These are phyloP conservation scores for Sarcophaga variegata DNA, from an alignment of 2,888 invertebrate genomes.

Conservation along the genomic window DNA sequence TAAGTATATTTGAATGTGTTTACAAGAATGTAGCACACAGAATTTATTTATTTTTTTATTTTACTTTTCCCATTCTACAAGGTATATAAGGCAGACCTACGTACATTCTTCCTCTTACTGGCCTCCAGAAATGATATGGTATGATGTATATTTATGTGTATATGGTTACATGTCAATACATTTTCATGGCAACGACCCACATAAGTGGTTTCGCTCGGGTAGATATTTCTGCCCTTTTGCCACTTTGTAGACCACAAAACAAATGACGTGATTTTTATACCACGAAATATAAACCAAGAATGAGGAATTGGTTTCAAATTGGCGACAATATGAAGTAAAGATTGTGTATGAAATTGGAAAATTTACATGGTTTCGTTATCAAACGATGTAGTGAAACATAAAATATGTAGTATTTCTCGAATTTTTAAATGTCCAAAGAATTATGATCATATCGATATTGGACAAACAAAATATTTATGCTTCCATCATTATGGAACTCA, in stretches of 20 bases:
- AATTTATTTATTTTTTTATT: too few relatives aligned
- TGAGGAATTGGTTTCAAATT: conserved; percentile 73
- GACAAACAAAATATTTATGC: too few relatives aligned
- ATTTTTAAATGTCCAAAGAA: neutral
- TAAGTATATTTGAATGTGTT: neutral
- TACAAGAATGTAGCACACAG: too few relatives aligned
- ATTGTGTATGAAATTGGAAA: neutral
- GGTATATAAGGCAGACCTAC: too few relatives aligned
- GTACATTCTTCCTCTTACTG: too few relatives aligned
- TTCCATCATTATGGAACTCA: too few relatives aligned
- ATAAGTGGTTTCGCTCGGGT: conserved; percentile 76
- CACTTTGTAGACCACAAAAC: conserved; percentile 26
- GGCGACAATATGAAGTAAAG: conserved; percentile 42
- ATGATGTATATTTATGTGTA: conserved; percentile 37
- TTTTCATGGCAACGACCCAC: conserved; percentile 70
- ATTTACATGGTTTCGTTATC: conserved; percentile 4
- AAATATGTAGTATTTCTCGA: too few relatives aligned
- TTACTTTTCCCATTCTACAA: too few relatives aligned
- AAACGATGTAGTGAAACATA: neutral
- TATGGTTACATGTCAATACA: too few relatives aligned
- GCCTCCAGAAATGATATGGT: neutral
- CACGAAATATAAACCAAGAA: conserved; percentile 70
- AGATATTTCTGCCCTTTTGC: conserved; percentile 66
- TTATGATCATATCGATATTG: neutral
- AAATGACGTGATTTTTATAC: conserved; percentile 34